These are phyloP conservation scores for Patella vulgata DNA, from an alignment of 1,140 invertebrate species.

Conservation along the genomic window DNA sequence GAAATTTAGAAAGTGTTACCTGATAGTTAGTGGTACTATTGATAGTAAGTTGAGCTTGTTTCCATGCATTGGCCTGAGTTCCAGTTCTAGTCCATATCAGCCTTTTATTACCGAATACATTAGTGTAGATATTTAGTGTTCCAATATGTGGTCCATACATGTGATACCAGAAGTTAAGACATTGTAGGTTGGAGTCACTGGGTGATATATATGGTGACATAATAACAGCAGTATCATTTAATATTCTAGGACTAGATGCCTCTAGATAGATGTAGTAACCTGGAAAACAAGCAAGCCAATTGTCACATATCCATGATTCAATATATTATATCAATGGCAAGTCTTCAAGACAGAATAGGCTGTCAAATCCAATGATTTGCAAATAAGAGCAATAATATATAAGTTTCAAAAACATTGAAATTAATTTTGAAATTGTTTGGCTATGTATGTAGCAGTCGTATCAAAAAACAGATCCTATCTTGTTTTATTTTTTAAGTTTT, in stretches of 20 bases:
- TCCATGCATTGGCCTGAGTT: constrained; percentile 59
- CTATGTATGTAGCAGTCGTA: no score
- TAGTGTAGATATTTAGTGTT: constrained; percentile 31
- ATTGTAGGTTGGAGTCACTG: constrained; percentile 30
- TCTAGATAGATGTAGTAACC: constrained; percentile 53
- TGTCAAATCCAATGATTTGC: no score
- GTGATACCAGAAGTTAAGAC: constrained; percentile 75
- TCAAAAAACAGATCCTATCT: no score
- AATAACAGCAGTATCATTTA: constrained; percentile 44
- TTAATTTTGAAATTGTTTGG: no score
- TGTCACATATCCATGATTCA: no score
- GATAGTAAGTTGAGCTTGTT: constrained; percentile 45
- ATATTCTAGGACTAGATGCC: constrained; percentile 26
- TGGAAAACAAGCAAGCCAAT: constrained; percentile 16
- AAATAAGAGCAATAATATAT: no score
- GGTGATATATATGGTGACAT: constrained; percentile 36
- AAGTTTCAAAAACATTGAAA: no score
- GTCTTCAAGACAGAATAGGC: no score
- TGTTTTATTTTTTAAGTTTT: no score
- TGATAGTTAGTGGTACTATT: constrained; percentile 47
- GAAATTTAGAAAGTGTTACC: no score
- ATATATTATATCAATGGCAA: no score
- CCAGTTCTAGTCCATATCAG: constrained; percentile 50
- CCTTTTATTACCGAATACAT: constrained; percentile 5
- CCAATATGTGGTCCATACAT: constrained; percentile 74